Evolutionary conservation across 2,113 vertebrate genomes (phyloP).

Genomic region (Junco hyemalis): DNA sequence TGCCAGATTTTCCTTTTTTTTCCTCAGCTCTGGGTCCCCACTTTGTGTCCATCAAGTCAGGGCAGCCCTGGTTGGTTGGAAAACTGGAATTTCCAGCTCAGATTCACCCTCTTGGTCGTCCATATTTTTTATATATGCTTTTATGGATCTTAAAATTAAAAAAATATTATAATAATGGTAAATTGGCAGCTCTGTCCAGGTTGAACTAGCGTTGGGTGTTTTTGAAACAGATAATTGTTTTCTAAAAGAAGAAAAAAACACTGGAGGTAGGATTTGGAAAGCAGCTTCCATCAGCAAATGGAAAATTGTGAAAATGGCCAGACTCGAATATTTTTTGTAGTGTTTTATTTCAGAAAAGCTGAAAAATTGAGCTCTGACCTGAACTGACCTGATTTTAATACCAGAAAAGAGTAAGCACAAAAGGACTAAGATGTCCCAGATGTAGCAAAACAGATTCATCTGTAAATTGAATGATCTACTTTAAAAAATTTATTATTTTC

Average conservation of each 20-base stretch:
- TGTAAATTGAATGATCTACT: background rate
- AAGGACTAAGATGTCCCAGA: background rate
- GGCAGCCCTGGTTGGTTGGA: background rate
- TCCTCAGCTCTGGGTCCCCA: background rate
- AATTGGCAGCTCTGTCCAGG: background rate
- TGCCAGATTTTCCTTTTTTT: background rate
- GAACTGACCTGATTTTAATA: slow-evolving; percentile 13
- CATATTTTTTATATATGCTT: background rate
- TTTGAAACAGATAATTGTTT: background rate
- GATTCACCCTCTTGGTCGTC: background rate
- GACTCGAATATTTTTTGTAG: background rate
- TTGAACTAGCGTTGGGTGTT: background rate
- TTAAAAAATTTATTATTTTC: background rate
- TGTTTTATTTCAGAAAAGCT: slow-evolving; percentile 32
- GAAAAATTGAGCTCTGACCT: slow-evolving; percentile 8
- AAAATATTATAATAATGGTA: background rate
- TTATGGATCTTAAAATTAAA: background rate
- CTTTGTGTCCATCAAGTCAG: background rate
- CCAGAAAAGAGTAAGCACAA: background rate
- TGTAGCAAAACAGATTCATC: background rate
- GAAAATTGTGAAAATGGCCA: background rate
- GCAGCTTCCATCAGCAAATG: background rate
- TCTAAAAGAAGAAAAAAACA: background rate
- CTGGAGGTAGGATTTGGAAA: background rate
- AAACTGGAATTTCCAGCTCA: background rate